A percentile compares a stretch with the other conserved stretches of the same genome.
Evolutionary conservation across 2,797 vertebrate genomes (phyloP).

Genomic region (Sylvilagus floridanus): DNA sequence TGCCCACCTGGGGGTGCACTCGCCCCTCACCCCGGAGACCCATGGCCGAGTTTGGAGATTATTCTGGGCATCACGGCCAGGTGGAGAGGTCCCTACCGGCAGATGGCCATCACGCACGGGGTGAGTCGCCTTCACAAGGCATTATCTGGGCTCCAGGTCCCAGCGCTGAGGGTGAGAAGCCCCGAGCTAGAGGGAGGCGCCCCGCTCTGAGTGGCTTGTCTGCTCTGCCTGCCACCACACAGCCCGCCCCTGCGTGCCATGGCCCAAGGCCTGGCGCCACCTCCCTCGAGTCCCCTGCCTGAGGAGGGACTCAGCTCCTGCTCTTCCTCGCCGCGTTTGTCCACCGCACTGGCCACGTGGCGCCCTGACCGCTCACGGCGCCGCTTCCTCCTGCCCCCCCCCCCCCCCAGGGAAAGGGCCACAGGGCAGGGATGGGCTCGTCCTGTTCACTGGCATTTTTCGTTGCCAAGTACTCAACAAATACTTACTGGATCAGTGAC

Average conservation of each 20-base stretch:
- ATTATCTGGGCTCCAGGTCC: background rate
- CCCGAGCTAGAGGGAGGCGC: background rate
- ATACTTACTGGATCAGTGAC: background rate
- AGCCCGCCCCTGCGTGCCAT: background rate
- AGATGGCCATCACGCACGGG: too few relatives aligned
- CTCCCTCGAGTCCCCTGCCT: background rate
- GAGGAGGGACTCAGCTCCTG: fast-evolving
- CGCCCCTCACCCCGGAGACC: background rate
- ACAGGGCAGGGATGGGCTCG: background rate
- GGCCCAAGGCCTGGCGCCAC: too few relatives aligned
- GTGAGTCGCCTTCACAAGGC: background rate
- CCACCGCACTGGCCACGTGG: too few relatives aligned
- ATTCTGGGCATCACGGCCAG: background rate
- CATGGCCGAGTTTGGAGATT: background rate
- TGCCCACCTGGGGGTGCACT: background rate
- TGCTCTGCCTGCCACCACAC: background rate
- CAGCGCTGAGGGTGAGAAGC: background rate
- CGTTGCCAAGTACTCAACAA: background rate
- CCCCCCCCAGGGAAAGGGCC: background rate
- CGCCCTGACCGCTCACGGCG: background rate
- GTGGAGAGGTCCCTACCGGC: background rate
- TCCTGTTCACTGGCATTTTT: background rate
- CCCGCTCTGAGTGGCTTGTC: too few relatives aligned
- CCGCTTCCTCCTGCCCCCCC: background rate
- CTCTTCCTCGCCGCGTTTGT: background rate